These are phyloP conservation scores for Oriolus oriolus DNA, from an alignment of 2,113 vertebrate species.

Conservation along the genomic window DNA sequence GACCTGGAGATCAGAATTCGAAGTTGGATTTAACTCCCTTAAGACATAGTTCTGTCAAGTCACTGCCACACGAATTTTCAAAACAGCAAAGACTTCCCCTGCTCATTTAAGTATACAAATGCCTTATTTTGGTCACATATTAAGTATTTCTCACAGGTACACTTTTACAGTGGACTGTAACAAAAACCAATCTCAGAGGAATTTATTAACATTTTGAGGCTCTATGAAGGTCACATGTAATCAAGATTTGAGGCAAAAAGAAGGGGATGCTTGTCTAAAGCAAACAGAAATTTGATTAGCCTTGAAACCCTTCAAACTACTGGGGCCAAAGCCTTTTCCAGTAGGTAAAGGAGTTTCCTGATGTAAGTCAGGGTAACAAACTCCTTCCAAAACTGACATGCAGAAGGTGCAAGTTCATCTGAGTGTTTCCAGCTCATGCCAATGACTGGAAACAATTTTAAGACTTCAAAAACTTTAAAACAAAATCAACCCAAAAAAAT, in stretches of 20 bases:
- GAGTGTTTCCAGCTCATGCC: background rate
- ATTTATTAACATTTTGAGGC: slow-evolving; percentile 3
- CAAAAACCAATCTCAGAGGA: background rate
- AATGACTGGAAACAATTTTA: background rate
- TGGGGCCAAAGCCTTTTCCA: background rate
- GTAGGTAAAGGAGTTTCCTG: background rate
- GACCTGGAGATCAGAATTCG: background rate
- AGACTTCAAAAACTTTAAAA: background rate
- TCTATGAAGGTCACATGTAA: background rate
- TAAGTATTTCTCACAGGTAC: background rate
- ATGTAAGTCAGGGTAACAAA: background rate
- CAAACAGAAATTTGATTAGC: background rate
- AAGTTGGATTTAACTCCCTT: background rate
- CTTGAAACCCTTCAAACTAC: background rate
- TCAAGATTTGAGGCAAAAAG: background rate
- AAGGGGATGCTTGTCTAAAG: background rate
- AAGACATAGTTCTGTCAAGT: background rate
- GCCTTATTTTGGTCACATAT: background rate
- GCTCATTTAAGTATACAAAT: background rate
- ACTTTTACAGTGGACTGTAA: background rate
- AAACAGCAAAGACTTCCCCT: background rate
- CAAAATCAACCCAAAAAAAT: background rate
- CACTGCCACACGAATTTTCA: background rate
- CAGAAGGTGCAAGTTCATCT: background rate
- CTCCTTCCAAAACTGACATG: background rate